A percentile compares a stretch with the other conserved stretches of the same genome.
Conservation (phyloP, 2,888 invertebrate genomes). For the Salpingus planirostris region DNA sequence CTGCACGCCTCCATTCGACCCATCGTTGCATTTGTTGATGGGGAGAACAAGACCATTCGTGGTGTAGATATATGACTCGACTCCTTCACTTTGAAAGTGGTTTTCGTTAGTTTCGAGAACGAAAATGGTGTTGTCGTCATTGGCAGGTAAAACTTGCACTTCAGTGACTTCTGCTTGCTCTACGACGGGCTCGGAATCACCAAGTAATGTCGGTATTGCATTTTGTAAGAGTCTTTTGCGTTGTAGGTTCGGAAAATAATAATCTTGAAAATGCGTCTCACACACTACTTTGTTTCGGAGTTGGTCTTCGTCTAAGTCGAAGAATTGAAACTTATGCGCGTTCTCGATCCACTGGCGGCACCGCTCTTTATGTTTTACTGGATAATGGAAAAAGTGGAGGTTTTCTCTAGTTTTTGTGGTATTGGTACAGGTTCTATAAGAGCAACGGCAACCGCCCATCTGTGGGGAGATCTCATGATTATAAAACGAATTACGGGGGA, state of each 20-base stretch:
- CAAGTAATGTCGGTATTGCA: constrained; percentile 48
- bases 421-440: constrained; percentile 47
- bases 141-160: constrained; percentile 31
- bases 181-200: constrained; percentile 26
- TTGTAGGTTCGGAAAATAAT: constrained; percentile 46
- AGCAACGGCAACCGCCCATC: constrained; percentile 55
- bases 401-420: constrained; percentile 43
- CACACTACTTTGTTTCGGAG: constrained; percentile 53
- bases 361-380: constrained; percentile 49
- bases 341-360: constrained; percentile 52
- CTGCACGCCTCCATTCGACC: constrained; percentile 4
- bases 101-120: constrained; percentile 31
- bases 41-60: constrained; percentile 29
- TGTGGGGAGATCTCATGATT: no score
- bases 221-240: constrained; percentile 47
- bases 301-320: constrained; percentile 48
- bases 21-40: constrained; percentile 5
- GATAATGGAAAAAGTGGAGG: constrained; percentile 53
- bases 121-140: constrained; percentile 34
- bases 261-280: constrained; percentile 50
- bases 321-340: constrained; percentile 46
- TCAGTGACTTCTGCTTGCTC: constrained; percentile 16
- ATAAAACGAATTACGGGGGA: no score
- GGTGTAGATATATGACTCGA: constrained; percentile 32
- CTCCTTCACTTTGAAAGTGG: constrained; percentile 22